Evolutionary conservation across 2,113 vertebrate genomes (phyloP), one percentile per base, ranked within the genome.

Genomic region (Aegypius monachus): DNA sequence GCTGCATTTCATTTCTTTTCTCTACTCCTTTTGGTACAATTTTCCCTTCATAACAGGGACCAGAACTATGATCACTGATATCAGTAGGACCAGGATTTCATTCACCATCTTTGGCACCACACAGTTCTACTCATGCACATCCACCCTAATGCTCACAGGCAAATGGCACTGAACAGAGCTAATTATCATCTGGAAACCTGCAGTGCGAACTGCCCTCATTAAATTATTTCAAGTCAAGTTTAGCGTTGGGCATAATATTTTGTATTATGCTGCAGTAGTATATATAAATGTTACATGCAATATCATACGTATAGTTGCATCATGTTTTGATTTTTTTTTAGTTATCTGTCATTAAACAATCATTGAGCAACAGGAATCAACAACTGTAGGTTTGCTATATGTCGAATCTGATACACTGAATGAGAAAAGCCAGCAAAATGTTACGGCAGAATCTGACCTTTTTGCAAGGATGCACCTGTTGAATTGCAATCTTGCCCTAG

Each of bases 201-300:
- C 17, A 63, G 16, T 21, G 20, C 25, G 79, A 87, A 50, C 21
- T 23, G 31, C 11, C 70, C 7, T 72, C 6, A 0, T 45, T 42
- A 59, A 63, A 50, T 52, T 32, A 53, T 78, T 94, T 62, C 12
- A 81, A 31, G 29, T 50, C 40, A 52, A 58, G 36, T 75, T 63
- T 67, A 38, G 12, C 27, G 11, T 11, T 16, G 16, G 20, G 20
- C 0, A 0, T 26, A 47, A 34, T 40, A 73, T 42, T 83, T 83
- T 65, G 25, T 47, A 40, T 47, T 47, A 55, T 22, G 12, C 20
- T 87, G 14, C 14, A 82, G 32, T 3, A 81, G 8, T 17, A 40
- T 13, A 38, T 16, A 48, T 10, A 58, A 74, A 62, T 48, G 40
- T 36, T 55, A 32, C 10, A 31, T 27, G 32, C 18, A 59, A 16